These are phyloP conservation scores for Callosobruchus maculatus DNA, from an alignment of 2,888 invertebrate genomes.

Conservation along the genomic window DNA sequence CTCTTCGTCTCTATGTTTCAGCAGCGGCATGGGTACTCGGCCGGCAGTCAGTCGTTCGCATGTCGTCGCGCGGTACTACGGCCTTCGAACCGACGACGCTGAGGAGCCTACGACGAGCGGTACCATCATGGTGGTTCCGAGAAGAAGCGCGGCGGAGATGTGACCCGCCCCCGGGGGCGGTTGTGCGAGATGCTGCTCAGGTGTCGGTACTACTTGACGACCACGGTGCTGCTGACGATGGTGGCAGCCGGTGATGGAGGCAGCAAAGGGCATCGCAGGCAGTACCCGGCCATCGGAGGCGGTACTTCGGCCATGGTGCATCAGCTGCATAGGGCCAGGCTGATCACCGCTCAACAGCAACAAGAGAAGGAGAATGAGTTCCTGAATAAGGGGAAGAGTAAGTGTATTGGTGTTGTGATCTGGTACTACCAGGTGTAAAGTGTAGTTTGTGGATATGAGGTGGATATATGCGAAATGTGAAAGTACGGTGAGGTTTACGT, in stretches of 20 bases:
- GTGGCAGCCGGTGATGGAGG: background rate
- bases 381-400: slow-evolving; percentile 45
- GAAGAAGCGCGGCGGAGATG: background rate
- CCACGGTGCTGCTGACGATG: background rate
- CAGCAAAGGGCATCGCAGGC: background rate
- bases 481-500: too few relatives aligned
- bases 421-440: background rate
- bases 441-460: background rate
- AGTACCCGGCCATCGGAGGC: slow-evolving; percentile 12
- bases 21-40: slow-evolving; percentile 29
- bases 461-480: background rate
- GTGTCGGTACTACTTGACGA: slow-evolving; percentile 9
- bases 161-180: background rate
- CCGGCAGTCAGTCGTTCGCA: slow-evolving; percentile 27
- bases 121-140: background rate
- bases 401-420: slow-evolving; percentile 22
- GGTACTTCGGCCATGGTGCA: background rate
- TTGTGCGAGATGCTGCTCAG: slow-evolving; percentile 2
- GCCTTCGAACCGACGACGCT: background rate
- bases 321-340: background rate
- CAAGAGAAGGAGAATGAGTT: slow-evolving; percentile 37
- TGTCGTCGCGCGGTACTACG: slow-evolving; percentile 14
- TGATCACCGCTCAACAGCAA: slow-evolving; percentile 1
- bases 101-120: background rate
- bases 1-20: slow-evolving; percentile 30